A percentile compares a stretch with the other conserved stretches of the same genome.
Conservation (phyloP, 1,140 invertebrate species). For the Drosophila trapezifrons region DNA sequence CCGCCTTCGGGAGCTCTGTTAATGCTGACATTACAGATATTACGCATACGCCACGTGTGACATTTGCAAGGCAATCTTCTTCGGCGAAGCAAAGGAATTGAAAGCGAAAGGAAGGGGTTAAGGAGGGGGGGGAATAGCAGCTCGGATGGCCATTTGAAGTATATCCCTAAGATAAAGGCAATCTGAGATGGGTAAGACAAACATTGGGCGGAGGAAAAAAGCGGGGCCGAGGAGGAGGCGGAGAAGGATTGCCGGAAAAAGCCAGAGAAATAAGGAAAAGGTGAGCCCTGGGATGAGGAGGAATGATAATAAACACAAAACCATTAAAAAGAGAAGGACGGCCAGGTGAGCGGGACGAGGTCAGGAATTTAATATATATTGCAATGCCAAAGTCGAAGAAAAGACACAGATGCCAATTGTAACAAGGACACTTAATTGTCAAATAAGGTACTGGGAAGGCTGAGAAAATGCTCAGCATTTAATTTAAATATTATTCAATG, state of each 20-base stretch:
- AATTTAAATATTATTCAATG: not conserved
- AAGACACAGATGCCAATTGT: slow-evolving; percentile 15
- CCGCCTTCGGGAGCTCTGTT: not conserved
- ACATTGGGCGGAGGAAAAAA: not conserved
- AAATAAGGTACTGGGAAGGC: not conserved
- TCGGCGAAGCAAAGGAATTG: not conserved
- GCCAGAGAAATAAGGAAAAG: not conserved
- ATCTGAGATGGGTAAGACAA: slow-evolving; percentile 45
- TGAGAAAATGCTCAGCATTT: too few relatives aligned
- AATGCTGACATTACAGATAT: slow-evolving; percentile 40
- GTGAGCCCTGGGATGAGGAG: slow-evolving; percentile 18
- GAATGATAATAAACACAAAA: slow-evolving; percentile 48
- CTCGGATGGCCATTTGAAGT: slow-evolving; percentile 50
- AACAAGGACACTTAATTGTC: not conserved
- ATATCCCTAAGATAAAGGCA: slow-evolving; percentile 50
- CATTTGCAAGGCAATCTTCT: slow-evolving; percentile 21
- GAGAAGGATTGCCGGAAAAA: not conserved
- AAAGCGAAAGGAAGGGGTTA: not conserved
- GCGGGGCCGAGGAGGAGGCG: too few relatives aligned
- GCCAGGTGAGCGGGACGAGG: not conserved
- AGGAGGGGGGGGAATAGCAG: not conserved
- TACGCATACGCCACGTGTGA: slow-evolving; percentile 47
- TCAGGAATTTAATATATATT: slow-evolving; percentile 38
- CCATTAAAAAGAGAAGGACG: slow-evolving; percentile 29
- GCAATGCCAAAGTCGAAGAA: not conserved